These are phyloP conservation scores for Thryonomys swinderianus DNA, from an alignment of 2,113 vertebrate species.

Conservation along the genomic window DNA sequence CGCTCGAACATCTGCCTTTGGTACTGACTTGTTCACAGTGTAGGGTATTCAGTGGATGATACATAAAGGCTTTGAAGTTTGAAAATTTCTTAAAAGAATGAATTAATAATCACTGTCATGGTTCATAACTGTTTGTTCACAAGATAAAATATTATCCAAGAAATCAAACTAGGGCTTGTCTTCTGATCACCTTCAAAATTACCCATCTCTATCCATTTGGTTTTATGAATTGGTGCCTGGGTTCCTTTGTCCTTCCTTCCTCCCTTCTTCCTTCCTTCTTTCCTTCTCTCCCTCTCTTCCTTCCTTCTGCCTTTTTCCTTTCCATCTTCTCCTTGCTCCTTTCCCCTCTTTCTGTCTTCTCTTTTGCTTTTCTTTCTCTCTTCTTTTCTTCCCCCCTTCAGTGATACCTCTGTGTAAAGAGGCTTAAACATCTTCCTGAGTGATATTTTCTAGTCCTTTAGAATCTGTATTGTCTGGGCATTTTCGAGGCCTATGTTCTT, in stretches of 20 bases:
- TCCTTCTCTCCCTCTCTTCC: fast-evolving
- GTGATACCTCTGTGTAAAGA: neutral
- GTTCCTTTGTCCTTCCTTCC: too few relatives aligned
- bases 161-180: neutral
- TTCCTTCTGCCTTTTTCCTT: neutral
- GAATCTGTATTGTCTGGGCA: neutral
- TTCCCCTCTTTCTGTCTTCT: too few relatives aligned
- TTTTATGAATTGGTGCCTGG: too few relatives aligned
- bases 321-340: too few relatives aligned
- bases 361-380: too few relatives aligned
- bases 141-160: neutral
- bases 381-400: neutral
- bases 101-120: neutral
- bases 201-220: neutral
- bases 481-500: neutral
- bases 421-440: neutral
- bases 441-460: neutral
- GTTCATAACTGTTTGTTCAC: neutral
- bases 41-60: neutral
- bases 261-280: neutral
- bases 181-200: neutral
- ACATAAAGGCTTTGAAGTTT: neutral
- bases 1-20: neutral
- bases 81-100: slow-evolving; percentile 19
- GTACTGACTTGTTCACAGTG: neutral